A percentile compares a stretch with the other conserved stretches of the same genome.
phyloP scores from a whole-genome alignment of 2,113 vertebrate genomes.

The Axis porcinus region DNA sequence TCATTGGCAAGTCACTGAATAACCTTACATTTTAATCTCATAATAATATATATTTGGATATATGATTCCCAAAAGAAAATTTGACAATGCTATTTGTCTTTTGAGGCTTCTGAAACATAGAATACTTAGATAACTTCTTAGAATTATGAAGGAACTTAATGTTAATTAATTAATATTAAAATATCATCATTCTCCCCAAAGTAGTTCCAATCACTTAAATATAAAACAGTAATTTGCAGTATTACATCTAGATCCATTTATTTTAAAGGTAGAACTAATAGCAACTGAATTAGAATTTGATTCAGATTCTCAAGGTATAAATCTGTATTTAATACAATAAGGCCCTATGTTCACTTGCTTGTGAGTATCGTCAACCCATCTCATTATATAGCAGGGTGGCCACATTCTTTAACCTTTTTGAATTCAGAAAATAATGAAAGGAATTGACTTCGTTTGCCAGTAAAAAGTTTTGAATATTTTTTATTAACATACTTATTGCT shows the following conservation, averaged over 20 bases:
- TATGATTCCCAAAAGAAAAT: background rate
- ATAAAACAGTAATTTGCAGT: background rate
- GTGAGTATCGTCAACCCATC: background rate
- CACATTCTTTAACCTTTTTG: background rate
- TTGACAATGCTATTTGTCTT: background rate
- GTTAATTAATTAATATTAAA: background rate
- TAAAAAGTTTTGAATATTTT: background rate
- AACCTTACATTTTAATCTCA: conserved; percentile 11
- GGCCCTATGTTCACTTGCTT: background rate
- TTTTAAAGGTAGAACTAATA: background rate
- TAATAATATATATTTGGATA: background rate
- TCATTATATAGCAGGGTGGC: background rate
- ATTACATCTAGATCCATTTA: background rate
- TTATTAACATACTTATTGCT: background rate
- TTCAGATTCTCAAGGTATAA: background rate
- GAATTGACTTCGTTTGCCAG: background rate
- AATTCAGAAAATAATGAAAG: conserved; percentile 29
- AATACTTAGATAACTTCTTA: background rate
- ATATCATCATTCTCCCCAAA: background rate
- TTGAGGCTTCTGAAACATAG: background rate
- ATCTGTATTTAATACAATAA: background rate
- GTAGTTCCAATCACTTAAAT: background rate
- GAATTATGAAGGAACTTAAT: background rate
- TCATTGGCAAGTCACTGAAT: background rate
- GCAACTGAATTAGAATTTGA: background rate